Conservation (phyloP, 1,140 invertebrate genomes). For the Telenomus remus region DNA sequence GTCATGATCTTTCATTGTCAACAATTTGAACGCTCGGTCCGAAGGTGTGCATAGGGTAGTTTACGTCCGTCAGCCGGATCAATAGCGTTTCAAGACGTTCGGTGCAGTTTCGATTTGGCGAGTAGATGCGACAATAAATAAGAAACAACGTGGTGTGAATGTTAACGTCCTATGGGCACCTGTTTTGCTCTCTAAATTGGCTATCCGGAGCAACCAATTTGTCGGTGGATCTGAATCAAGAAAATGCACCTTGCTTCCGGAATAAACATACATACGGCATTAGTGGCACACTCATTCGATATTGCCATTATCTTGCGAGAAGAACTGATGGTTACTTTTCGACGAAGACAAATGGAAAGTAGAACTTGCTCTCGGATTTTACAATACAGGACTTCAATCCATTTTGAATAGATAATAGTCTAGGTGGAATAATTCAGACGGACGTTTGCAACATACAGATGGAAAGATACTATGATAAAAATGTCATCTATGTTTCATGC, state of each 20-base stretch:
- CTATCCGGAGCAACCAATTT: slow-evolving; percentile 25
- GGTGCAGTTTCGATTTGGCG: slow-evolving; percentile 23
- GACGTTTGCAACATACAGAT: slow-evolving; percentile 34
- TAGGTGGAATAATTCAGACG: slow-evolving; percentile 41
- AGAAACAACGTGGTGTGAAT: slow-evolving; percentile 52
- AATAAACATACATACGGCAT: slow-evolving; percentile 34
- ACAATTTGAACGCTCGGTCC: too few relatives aligned
- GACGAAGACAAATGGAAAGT: slow-evolving; percentile 51
- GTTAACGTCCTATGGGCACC: slow-evolving; percentile 31
- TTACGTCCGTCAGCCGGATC: slow-evolving; percentile 32
- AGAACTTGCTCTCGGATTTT: slow-evolving; percentile 40
- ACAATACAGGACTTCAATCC: slow-evolving; percentile 46
- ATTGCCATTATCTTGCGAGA: slow-evolving; percentile 29
- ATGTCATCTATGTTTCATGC: slow-evolving; percentile 41
- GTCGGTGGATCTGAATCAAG: slow-evolving; percentile 41
- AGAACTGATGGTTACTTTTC: slow-evolving; percentile 19
- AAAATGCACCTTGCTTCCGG: slow-evolving; percentile 12
- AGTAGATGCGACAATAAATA: slow-evolving; percentile 56
- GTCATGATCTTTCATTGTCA: too few relatives aligned
- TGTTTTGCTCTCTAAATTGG: slow-evolving; percentile 36
- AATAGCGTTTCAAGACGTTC: slow-evolving; percentile 43
- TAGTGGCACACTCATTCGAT: slow-evolving; percentile 37
- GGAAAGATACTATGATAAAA: slow-evolving; percentile 35
- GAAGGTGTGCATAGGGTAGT: background rate
- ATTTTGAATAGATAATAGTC: slow-evolving; percentile 53